Evolutionary conservation across 2,888 invertebrate species (phyloP).

Genomic region (Hyles lineata): DNA sequence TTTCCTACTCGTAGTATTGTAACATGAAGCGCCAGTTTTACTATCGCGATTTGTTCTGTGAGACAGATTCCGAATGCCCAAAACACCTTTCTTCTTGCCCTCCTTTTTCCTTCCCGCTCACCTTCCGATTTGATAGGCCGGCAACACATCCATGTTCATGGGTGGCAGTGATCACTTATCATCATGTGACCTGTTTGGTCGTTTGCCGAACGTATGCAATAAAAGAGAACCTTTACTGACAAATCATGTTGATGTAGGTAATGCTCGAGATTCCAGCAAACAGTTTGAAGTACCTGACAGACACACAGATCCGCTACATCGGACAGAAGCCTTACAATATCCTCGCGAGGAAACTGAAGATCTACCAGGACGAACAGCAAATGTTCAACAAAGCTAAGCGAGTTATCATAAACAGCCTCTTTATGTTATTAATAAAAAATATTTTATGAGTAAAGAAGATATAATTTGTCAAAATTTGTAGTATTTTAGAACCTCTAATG

Average conservation of each 20-base stretch:
- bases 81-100: too few relatives aligned
- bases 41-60: too few relatives aligned
- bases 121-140: too few relatives aligned
- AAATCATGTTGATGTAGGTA: conserved; percentile 52
- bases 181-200: too few relatives aligned
- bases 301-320: conserved; percentile 61
- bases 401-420: background rate
- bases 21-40: too few relatives aligned
- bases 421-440: conserved; percentile 7
- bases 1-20: too few relatives aligned
- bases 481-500: conserved; percentile 57
- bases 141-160: too few relatives aligned
- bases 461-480: conserved; percentile 33
- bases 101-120: too few relatives aligned
- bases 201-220: too few relatives aligned
- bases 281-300: conserved; percentile 60
- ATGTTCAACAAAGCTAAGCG: conserved; percentile 30
- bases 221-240: too few relatives aligned
- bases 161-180: too few relatives aligned
- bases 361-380: conserved; percentile 47
- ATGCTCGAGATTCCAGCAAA: conserved; percentile 64
- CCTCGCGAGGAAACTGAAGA: conserved; percentile 60
- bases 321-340: conserved; percentile 64
- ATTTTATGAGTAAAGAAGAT: background rate
- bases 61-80: too few relatives aligned